Conservation (phyloP, 1,140 invertebrate species). For the Scaptomyza hsui region DNA sequence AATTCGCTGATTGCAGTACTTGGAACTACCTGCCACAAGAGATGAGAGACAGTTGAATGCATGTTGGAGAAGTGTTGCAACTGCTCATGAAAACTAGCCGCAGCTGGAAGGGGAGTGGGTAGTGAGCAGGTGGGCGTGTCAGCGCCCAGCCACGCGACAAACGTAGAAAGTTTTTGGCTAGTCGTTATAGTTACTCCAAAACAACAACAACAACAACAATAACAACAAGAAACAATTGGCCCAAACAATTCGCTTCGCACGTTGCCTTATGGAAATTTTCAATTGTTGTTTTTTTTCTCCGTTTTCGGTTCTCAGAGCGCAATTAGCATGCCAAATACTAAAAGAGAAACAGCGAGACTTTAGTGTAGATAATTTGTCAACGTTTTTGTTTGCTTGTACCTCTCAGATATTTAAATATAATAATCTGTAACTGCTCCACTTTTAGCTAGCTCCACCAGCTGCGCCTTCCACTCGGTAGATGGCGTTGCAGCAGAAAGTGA, state of each 20-base stretch:
- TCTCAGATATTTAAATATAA: slow-evolving; percentile 3
- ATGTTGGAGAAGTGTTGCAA: slow-evolving; percentile 81
- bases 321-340: slow-evolving; percentile 70
- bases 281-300: slow-evolving; percentile 64
- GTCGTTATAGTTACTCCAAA: slow-evolving; percentile 49
- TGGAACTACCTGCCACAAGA: slow-evolving; percentile 2
- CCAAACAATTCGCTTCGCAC: slow-evolving; percentile 51
- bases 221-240: slow-evolving; percentile 16
- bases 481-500: slow-evolving; percentile 76
- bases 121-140: neutral
- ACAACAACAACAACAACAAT: neutral
- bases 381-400: slow-evolving; percentile 18
- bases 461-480: slow-evolving; percentile 78
- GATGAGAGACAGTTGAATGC: slow-evolving; percentile 55
- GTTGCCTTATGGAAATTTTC: slow-evolving; percentile 46
- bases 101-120: slow-evolving; percentile 7
- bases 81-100: slow-evolving; percentile 56
- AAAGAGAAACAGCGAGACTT: slow-evolving; percentile 31
- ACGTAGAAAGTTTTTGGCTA: slow-evolving; percentile 72
- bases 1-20: slow-evolving; percentile 65
- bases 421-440: slow-evolving; percentile 51
- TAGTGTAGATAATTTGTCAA: slow-evolving; percentile 64
- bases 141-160: slow-evolving; percentile 65
- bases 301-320: slow-evolving; percentile 71
- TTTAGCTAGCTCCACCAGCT: slow-evolving; percentile 56